These are phyloP conservation scores for Peromyscus nudipes DNA, from an alignment of 2,797 vertebrate species.

Conservation along the genomic window DNA sequence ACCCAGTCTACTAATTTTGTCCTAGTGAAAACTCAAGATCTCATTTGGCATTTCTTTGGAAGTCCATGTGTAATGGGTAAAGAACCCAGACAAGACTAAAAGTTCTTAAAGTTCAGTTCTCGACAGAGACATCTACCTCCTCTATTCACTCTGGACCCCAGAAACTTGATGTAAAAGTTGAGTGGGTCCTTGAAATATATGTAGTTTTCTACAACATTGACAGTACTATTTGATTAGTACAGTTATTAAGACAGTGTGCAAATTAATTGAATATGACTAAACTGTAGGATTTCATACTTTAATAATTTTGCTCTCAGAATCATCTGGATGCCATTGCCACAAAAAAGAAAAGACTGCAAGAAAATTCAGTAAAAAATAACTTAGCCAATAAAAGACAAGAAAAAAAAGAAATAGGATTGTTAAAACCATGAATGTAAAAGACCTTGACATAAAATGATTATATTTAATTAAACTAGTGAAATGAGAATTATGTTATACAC, in stretches of 20 bases:
- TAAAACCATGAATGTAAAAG: background rate
- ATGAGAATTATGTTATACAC: background rate
- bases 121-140: conserved; percentile 10
- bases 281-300: background rate
- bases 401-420: conserved; percentile 62
- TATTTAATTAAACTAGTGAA: background rate
- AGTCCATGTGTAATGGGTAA: conserved; percentile 64
- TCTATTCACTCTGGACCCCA: background rate
- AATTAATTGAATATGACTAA: conserved; percentile 47
- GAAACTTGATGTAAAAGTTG: conserved; percentile 30
- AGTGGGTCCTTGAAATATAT: background rate
- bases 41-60: conserved; percentile 78
- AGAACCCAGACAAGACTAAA: conserved; percentile 70
- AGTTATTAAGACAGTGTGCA: conserved; percentile 29
- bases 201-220: conserved; percentile 23
- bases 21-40: conserved; percentile 70
- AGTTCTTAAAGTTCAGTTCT: conserved; percentile 54
- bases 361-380: conserved; percentile 42
- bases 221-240: conserved; percentile 46
- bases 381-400: background rate
- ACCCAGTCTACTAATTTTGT: conserved; percentile 79
- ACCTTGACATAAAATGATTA: conserved; percentile 45
- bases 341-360: background rate
- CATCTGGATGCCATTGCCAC: background rate
- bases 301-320: conserved; percentile 37